Percentiles rank a stretch among this genome's conserved stretches.
Conservation (phyloP, 2,888 invertebrate species). For the Shargacucullia verbasci region DNA sequence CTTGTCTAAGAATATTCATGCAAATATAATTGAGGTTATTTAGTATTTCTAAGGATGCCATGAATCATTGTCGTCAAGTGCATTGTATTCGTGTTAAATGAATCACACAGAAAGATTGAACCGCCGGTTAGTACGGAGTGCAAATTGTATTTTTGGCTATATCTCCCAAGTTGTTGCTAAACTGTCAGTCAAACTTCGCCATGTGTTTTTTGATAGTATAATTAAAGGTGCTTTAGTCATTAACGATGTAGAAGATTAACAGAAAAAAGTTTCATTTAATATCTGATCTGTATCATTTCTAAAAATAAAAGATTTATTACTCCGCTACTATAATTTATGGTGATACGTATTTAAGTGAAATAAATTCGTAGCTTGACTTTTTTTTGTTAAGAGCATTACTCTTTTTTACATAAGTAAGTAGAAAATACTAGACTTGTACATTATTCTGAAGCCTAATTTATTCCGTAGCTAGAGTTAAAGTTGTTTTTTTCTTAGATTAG, state of each 20-base stretch:
- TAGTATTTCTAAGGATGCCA: conserved; percentile 32
- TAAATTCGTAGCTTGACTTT: conserved; percentile 43
- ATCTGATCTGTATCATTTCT: conserved; percentile 32
- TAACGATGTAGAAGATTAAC: conserved; percentile 19
- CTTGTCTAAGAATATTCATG: conserved; percentile 39
- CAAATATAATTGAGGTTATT: conserved; percentile 46
- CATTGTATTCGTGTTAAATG: conserved; percentile 59
- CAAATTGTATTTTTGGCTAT: conserved; percentile 75
- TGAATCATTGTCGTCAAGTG: conserved; percentile 59
- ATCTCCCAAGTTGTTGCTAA: conserved; percentile 77
- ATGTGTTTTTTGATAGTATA: conserved; percentile 56
- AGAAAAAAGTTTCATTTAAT: conserved; percentile 24
- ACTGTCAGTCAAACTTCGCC: conserved; percentile 54
- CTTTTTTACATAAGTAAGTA: conserved; percentile 20
- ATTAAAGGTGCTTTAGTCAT: conserved; percentile 51
- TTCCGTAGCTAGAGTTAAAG: conserved; percentile 33
- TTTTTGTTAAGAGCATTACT: conserved; percentile 18
- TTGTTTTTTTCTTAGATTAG: conserved; percentile 25
- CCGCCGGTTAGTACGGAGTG: conserved; percentile 48
- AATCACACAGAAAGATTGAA: conserved; percentile 57
- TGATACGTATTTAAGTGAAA: conserved; percentile 12
- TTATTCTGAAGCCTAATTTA: conserved; percentile 36
- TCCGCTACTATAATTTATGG: conserved; percentile 21
- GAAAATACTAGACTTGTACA: conserved; percentile 7
- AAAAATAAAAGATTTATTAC: conserved; percentile 45